Percentiles rank a stretch among this genome's conserved stretches.
phyloP scores from a whole-genome alignment of 2,113 vertebrate species.

The Notarius quadriscutis region DNA sequence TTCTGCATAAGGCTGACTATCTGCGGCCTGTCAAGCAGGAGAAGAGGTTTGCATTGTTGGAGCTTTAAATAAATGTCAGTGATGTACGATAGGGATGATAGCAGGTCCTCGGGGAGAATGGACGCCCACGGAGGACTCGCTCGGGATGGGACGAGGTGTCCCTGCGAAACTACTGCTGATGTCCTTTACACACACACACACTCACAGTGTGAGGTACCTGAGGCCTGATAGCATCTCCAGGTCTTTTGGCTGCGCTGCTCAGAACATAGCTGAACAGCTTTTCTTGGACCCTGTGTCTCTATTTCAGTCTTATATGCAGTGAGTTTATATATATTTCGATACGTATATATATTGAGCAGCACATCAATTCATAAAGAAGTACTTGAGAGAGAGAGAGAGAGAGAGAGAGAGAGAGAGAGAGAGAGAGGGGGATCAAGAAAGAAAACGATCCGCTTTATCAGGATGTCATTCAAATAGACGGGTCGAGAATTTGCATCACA shows the following conservation, averaged over 20 bases:
- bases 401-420: constrained; percentile 21
- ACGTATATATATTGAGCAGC: constrained; percentile 73
- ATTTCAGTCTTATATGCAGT: neutral
- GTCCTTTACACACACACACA: constrained; percentile 7
- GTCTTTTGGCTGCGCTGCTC: constrained; percentile 21
- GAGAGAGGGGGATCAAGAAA: constrained; percentile 55
- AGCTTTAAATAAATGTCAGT: constrained; percentile 95
- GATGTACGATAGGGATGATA: constrained; percentile 81
- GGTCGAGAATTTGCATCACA: constrained; percentile 97
- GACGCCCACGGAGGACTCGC: constrained; percentile 51
- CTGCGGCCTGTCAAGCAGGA: constrained; percentile 68
- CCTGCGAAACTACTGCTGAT: neutral
- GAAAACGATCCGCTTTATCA: constrained; percentile 86
- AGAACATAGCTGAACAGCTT: constrained; percentile 66
- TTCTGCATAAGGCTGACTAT: constrained; percentile 72
- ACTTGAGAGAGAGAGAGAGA: constrained; percentile 52
- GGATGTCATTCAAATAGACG: constrained; percentile 97
- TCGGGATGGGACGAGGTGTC: constrained; percentile 9
- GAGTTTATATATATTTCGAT: constrained; percentile 42
- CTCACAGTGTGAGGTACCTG: constrained; percentile 22
- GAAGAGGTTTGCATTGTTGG: constrained; percentile 74
- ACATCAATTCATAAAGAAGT: constrained; percentile 78
- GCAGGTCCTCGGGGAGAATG: constrained; percentile 80
- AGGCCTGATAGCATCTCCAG: constrained; percentile 52
- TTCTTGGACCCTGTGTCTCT: constrained; percentile 49